Evolutionary conservation across 2,888 invertebrate species (phyloP).

Genomic region (Stegana nigrithorax): DNA sequence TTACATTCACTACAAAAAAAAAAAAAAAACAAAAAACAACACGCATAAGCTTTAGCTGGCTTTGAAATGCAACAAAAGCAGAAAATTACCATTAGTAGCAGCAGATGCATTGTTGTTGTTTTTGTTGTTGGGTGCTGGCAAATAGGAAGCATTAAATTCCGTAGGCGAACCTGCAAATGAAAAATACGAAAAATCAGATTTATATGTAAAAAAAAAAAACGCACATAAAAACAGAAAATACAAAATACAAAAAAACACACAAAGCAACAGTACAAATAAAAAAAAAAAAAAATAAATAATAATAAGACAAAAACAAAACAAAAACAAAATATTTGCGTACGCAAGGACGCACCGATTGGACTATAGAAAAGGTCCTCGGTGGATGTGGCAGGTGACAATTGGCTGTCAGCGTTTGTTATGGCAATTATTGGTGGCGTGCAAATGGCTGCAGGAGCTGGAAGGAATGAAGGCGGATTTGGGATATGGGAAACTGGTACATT

Average conservation of each 20-base stretch:
- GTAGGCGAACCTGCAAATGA: conserved; percentile 52
- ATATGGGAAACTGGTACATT: too few relatives aligned
- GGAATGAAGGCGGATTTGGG: conserved; percentile 31
- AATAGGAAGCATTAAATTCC: conserved; percentile 42
- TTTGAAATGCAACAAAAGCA: too few relatives aligned
- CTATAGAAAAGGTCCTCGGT: conserved; percentile 66
- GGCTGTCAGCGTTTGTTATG: conserved; percentile 29
- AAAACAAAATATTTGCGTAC: neutral
- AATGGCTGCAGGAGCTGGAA: conserved; percentile 22
- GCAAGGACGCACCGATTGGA: conserved; percentile 63
- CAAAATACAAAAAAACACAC: neutral
- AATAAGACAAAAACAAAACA: neutral
- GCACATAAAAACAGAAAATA: neutral
- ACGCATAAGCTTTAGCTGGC: too few relatives aligned
- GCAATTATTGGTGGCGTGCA: neutral
- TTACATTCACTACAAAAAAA: neutral
- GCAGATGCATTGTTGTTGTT: neutral
- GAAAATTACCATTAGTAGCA: conserved; percentile 23
- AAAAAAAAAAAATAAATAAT: too few relatives aligned
- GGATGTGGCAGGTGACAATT: conserved; percentile 59
- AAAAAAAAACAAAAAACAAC: neutral
- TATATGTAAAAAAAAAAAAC: too few relatives aligned
- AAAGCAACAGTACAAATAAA: too few relatives aligned
- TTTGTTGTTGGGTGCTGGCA: conserved; percentile 29
- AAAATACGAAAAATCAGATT: too few relatives aligned